A percentile compares a stretch with the other conserved stretches of the same genome.
These are phyloP conservation scores for Lampris megalopsis DNA, from an alignment of 2,113 vertebrate genomes.

Conservation along the genomic window DNA sequence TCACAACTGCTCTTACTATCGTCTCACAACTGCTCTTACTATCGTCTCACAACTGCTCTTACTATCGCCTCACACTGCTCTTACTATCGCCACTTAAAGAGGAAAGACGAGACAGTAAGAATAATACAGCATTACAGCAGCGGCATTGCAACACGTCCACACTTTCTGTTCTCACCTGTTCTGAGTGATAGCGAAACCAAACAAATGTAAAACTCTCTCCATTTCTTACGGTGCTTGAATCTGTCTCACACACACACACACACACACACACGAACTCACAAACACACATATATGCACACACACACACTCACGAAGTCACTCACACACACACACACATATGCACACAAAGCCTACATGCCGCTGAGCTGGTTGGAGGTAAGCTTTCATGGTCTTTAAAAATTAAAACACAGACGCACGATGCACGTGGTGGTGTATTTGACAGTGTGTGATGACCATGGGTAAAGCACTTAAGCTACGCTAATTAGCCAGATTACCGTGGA, in stretches of 20 bases:
- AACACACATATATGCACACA: conserved; percentile 4
- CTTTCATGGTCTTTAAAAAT: conserved; percentile 73
- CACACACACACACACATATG: conserved; percentile 11
- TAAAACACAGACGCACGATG: conserved; percentile 58
- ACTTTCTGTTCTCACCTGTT: neutral
- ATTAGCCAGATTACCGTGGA: conserved; percentile 81
- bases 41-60: no score
- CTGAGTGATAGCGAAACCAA: no score
- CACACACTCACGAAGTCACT: conserved; percentile 37
- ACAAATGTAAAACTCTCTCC: neutral
- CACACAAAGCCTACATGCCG: conserved; percentile 30
- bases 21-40: no score
- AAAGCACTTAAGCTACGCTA: conserved; percentile 86
- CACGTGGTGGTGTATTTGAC: conserved; percentile 74
- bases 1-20: no score
- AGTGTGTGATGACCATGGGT: conserved; percentile 83
- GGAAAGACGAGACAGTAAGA: no score
- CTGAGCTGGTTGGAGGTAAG: conserved; percentile 63
- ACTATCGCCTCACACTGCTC: no score
- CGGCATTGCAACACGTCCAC: neutral
- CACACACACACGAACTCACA: neutral
- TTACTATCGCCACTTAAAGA: no score
- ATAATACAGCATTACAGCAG: no score
- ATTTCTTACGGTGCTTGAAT: neutral
- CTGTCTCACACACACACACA: no score